These are phyloP conservation scores for Cyclophora punctaria DNA, from an alignment of 2,888 invertebrate genomes.

Conservation along the genomic window DNA sequence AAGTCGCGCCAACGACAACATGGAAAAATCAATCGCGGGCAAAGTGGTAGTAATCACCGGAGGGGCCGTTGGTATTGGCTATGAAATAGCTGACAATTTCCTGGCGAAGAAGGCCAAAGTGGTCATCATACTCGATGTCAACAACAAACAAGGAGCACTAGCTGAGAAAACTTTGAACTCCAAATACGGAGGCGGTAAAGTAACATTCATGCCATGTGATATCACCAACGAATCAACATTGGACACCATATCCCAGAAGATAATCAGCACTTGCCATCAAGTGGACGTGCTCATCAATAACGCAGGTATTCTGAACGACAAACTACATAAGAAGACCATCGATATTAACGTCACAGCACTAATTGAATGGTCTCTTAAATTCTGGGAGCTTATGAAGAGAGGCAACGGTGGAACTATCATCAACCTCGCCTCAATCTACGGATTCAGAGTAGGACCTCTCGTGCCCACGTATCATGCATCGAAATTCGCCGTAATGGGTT, in stretches of 20 bases:
- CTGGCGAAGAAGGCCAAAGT: slow-evolving; percentile 50
- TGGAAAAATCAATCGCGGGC: slow-evolving; percentile 14
- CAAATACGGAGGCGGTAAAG: slow-evolving; percentile 55
- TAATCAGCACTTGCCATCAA: slow-evolving; percentile 32
- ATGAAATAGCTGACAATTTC: slow-evolving; percentile 53
- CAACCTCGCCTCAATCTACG: slow-evolving; percentile 78
- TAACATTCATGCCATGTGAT: slow-evolving; percentile 64
- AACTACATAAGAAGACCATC: slow-evolving; percentile 27
- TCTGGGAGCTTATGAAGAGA: slow-evolving; percentile 71
- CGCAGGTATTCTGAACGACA: slow-evolving; percentile 44
- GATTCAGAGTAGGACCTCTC: slow-evolving; percentile 61
- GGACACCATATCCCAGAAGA: slow-evolving; percentile 42
- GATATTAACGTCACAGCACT: slow-evolving; percentile 44
- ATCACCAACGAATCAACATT: slow-evolving; percentile 54
- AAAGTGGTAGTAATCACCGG: slow-evolving; percentile 58
- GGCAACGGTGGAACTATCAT: slow-evolving; percentile 77
- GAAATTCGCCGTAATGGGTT: slow-evolving; percentile 70
- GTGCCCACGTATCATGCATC: slow-evolving; percentile 76
- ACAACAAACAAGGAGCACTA: slow-evolving; percentile 41
- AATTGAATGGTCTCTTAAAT: slow-evolving; percentile 58
- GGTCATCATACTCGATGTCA: slow-evolving; percentile 35
- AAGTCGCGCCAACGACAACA: too few relatives aligned
- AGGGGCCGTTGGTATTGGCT: slow-evolving; percentile 71
- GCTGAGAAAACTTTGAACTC: slow-evolving; percentile 50
- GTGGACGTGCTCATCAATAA: slow-evolving; percentile 58